Evolutionary conservation across 2,888 invertebrate species (phyloP).

Genomic region (Halictus ligatus): DNA sequence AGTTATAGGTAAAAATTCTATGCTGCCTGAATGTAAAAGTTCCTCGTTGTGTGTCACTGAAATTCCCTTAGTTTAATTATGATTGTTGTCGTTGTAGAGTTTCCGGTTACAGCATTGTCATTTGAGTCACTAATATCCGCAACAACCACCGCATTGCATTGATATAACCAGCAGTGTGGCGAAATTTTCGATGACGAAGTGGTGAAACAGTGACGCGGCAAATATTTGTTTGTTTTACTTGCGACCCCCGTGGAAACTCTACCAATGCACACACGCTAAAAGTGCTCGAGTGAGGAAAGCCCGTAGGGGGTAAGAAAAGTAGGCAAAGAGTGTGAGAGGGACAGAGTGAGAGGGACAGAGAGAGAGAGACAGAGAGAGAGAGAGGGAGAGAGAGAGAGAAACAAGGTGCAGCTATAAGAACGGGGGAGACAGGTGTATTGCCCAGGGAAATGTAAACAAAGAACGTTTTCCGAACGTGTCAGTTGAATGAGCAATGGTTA

Average conservation of each 20-base stretch:
- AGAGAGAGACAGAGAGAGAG: not conserved
- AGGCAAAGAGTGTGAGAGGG: not conserved
- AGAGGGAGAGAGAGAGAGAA: constrained; percentile 1
- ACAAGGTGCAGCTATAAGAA: constrained; percentile 16
- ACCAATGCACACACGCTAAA: constrained; percentile 19
- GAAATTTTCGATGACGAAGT: constrained; percentile 16
- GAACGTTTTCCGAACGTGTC: constrained; percentile 71
- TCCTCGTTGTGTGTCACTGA: not conserved
- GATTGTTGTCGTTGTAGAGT: not conserved
- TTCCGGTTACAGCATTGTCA: no score
- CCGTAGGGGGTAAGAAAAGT: constrained; percentile 5
- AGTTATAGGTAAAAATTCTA: not conserved
- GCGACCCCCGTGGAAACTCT: constrained; percentile 26
- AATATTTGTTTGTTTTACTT: constrained; percentile 43
- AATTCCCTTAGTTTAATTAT: not conserved
- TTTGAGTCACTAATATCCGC: constrained; percentile 1
- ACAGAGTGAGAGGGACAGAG: no score
- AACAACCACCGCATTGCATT: constrained; percentile 12
- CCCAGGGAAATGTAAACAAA: constrained; percentile 72
- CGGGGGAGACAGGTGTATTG: constrained; percentile 43
- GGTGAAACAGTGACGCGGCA: constrained; percentile 23
- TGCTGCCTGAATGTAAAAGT: not conserved
- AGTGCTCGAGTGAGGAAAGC: constrained; percentile 22
- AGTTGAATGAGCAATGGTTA: constrained; percentile 47
- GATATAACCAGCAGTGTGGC: not conserved